Conservation (phyloP, 2,113 vertebrate genomes). For the Ammodramus savannarum region DNA sequence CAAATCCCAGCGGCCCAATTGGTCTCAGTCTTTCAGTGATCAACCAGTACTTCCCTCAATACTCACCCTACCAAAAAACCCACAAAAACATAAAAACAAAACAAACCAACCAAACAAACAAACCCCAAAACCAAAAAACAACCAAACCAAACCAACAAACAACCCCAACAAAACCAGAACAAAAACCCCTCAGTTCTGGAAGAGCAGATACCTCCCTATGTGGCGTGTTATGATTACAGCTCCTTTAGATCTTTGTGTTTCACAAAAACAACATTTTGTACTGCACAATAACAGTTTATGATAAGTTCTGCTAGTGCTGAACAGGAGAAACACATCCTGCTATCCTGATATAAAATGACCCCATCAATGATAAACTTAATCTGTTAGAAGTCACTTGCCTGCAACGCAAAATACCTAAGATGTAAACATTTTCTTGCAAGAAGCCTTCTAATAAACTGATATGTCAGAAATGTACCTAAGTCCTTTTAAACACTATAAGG, state of each 20-base stretch:
- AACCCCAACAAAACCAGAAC: background rate
- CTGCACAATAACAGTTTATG: background rate
- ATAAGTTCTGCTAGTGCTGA: conserved; percentile 33
- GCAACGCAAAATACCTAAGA: background rate
- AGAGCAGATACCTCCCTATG: conserved; percentile 1
- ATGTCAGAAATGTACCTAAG: background rate
- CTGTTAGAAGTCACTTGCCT: conserved; percentile 21
- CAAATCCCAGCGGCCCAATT: background rate
- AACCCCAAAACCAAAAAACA: background rate
- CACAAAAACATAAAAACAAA: background rate
- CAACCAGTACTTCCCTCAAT: background rate
- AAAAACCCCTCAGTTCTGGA: background rate
- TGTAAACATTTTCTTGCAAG: conserved; percentile 6
- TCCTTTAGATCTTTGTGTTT: conserved; percentile 39
- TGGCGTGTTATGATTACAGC: background rate
- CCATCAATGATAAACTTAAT: conserved; percentile 1
- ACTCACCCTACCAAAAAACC: background rate
- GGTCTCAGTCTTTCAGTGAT: conserved; percentile 18
- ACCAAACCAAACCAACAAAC: background rate
- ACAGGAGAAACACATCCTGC: background rate
- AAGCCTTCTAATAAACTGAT: background rate
- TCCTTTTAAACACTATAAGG: background rate
- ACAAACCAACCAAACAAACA: background rate
- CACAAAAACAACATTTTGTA: conserved; percentile 27
- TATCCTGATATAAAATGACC: conserved; percentile 18